Conservation (phyloP, 35 echinoderm and acorn worm species). For the Strongylocentrotus purpuratus region DNA sequence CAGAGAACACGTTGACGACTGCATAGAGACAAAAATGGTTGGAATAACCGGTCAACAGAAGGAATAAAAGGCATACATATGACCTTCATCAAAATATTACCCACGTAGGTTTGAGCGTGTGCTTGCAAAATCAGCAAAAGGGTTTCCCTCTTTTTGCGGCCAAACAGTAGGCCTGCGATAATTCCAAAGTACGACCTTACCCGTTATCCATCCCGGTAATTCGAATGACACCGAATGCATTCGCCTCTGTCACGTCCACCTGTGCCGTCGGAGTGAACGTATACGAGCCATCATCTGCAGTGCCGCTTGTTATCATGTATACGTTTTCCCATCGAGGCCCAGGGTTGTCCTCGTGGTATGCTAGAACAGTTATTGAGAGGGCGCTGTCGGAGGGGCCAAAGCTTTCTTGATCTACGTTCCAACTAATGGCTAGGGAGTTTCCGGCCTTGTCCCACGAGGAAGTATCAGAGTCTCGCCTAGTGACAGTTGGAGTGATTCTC, state of each 20-base stretch:
- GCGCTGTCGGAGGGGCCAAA: too few species aligned
- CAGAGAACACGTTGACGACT: not conserved
- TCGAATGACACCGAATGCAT: not conserved
- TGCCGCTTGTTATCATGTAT: constrained; percentile 33
- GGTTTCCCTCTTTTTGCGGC: too few species aligned
- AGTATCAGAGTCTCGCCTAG: too few species aligned
- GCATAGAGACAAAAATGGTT: not conserved
- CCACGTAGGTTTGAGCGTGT: too few species aligned
- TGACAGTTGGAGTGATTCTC: not conserved
- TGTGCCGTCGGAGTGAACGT: constrained; percentile 47
- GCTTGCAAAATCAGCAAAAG: too few species aligned
- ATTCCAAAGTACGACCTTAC: not conserved
- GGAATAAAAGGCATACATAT: too few species aligned
- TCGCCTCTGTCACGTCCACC: constrained; percentile 40
- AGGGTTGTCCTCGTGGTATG: constrained; percentile 49
- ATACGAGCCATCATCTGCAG: constrained; percentile 28
- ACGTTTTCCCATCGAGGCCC: constrained; percentile 60
- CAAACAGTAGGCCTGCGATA: too few species aligned
- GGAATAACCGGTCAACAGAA: not conserved
- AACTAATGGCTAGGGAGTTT: too few species aligned
- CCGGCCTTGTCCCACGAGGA: too few species aligned
- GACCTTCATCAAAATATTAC: too few species aligned
- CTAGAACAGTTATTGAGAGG: constrained; percentile 32
- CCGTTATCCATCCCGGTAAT: not conserved
- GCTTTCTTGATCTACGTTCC: too few species aligned